A percentile compares a stretch with the other conserved stretches of the same genome.
Evolutionary conservation across 2,113 vertebrate species (phyloP).

Genomic region (Cavia aperea): DNA sequence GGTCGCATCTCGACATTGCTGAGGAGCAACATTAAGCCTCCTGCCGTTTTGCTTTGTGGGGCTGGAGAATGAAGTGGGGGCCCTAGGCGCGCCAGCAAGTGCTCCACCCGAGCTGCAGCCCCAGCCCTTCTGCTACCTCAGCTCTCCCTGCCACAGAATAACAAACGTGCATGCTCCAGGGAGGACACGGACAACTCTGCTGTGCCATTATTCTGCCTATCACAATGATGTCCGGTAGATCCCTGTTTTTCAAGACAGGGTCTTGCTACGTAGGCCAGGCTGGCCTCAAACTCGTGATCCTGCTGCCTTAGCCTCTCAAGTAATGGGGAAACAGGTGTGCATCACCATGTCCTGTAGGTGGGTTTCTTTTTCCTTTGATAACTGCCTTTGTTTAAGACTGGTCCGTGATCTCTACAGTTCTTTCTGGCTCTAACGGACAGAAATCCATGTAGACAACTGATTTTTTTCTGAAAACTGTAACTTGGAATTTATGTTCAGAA

Average conservation of each 20-base stretch:
- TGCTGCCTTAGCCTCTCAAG: background rate
- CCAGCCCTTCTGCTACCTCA: background rate
- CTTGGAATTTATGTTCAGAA: constrained; percentile 20
- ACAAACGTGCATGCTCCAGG: background rate
- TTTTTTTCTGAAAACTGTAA: constrained; percentile 30
- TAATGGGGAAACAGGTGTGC: background rate
- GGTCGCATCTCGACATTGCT: background rate
- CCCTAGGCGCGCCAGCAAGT: background rate
- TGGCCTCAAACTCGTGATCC: background rate
- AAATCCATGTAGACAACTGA: background rate
- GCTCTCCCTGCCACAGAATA: background rate
- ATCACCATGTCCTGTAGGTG: background rate
- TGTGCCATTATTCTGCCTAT: background rate
- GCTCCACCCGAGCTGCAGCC: background rate
- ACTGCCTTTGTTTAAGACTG: background rate
- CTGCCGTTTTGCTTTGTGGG: background rate
- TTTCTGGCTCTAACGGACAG: background rate
- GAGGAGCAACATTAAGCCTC: background rate
- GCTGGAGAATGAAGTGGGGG: background rate
- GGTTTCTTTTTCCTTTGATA: background rate
- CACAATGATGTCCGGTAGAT: background rate
- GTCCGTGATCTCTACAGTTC: background rate
- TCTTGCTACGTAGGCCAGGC: background rate
- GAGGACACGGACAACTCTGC: background rate
- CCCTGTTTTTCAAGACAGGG: background rate